Conservation (phyloP, 2,797 vertebrate genomes). For the Platalea minor region DNA sequence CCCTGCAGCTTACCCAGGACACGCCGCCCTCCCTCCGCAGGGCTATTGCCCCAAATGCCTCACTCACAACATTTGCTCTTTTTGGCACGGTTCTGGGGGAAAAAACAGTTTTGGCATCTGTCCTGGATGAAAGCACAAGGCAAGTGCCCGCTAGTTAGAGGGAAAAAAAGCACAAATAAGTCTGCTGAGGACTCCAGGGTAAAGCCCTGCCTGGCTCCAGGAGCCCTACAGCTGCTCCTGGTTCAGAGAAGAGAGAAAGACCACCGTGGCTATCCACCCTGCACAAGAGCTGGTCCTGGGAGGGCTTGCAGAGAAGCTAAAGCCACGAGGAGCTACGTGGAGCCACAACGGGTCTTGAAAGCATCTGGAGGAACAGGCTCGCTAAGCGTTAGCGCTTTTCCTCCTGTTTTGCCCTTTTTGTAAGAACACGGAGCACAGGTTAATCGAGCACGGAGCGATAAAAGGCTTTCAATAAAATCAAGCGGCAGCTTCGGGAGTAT, state of each 20-base stretch:
- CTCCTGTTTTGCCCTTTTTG: background rate
- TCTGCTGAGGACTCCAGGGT: background rate
- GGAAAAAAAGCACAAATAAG: background rate
- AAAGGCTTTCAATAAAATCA: background rate
- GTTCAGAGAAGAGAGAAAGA: background rate
- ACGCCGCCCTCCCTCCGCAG: background rate
- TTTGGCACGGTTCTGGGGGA: background rate
- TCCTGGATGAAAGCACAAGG: background rate
- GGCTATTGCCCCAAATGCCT: background rate
- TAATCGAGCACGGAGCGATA: fast-evolving
- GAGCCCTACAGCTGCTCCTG: background rate
- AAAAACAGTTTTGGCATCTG: background rate
- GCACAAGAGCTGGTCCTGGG: background rate
- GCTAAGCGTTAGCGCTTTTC: background rate
- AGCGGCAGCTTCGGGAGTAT: background rate
- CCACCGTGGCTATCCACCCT: background rate
- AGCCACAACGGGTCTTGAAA: background rate
- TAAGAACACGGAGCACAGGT: background rate
- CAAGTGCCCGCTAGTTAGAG: background rate
- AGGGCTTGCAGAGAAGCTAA: background rate
- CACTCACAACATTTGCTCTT: background rate
- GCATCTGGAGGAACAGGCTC: background rate
- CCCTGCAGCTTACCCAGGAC: background rate
- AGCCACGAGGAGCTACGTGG: background rate
- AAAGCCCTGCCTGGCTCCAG: background rate